A percentile compares a stretch with the other conserved stretches of the same genome.
phyloP scores from a whole-genome alignment of 2,888 invertebrate genomes.

The Pelosia muscerda region DNA sequence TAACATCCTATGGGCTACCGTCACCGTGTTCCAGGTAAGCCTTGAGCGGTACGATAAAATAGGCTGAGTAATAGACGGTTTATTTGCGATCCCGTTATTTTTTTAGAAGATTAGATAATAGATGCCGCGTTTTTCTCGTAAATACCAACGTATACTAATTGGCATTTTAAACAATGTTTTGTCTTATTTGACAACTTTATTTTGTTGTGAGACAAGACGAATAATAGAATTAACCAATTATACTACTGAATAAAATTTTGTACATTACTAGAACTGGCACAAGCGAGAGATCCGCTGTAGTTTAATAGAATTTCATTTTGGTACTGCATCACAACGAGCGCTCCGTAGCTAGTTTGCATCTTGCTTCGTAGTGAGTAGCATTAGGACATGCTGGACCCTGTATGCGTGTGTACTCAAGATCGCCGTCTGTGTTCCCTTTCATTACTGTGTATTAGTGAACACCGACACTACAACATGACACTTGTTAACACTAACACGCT shows the following conservation, averaged over 20 bases:
- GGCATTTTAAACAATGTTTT: conserved; percentile 42
- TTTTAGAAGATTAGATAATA: conserved; percentile 73
- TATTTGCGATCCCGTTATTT: conserved; percentile 81
- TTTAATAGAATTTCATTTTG: conserved; percentile 54
- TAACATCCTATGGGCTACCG: conserved; percentile 98
- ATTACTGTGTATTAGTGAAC: conserved; percentile 75
- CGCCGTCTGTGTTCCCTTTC: conserved; percentile 81
- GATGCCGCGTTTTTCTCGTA: conserved; percentile 79
- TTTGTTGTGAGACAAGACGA: conserved; percentile 61
- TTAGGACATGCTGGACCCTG: conserved; percentile 75
- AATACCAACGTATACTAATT: conserved; percentile 49
- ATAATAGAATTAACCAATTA: conserved; percentile 34
- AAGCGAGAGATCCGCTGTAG: conserved; percentile 76
- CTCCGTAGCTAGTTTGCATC: conserved; percentile 82
- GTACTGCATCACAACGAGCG: conserved; percentile 74
- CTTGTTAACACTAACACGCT: conserved; percentile 80
- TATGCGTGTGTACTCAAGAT: conserved; percentile 83
- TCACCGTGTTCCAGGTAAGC: conserved; percentile 99
- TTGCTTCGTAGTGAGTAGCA: conserved; percentile 73
- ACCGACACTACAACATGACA: conserved; percentile 78
- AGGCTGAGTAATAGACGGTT: conserved; percentile 75
- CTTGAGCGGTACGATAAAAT: conserved; percentile 72
- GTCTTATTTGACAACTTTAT: conserved; percentile 63
- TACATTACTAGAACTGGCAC: conserved; percentile 48
- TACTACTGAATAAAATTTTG: conserved; percentile 38